A percentile compares a stretch with the other conserved stretches of the same genome.
Evolutionary conservation across 1,140 invertebrate genomes (phyloP).

Genomic region (Phymastichus coffea): DNA sequence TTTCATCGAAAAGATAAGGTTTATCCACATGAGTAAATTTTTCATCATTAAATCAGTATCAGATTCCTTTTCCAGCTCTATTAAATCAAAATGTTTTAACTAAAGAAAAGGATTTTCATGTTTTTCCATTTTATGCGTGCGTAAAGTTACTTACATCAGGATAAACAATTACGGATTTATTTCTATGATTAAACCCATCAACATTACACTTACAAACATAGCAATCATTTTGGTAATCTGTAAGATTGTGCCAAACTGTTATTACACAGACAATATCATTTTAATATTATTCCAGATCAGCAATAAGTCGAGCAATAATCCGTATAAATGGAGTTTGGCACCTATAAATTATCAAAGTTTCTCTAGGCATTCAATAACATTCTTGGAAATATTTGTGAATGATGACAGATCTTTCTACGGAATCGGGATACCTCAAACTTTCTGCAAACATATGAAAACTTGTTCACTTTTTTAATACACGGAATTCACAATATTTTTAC

Average conservation of each 20-base stretch:
- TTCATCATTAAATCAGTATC: no score
- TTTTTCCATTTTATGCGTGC: not conserved
- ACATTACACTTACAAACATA: conserved; percentile 36
- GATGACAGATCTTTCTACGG: no score
- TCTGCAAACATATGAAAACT: no score
- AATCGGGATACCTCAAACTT: no score
- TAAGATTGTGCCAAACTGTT: conserved; percentile 35
- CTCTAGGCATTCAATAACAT: conserved; percentile 25
- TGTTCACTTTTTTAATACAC: no score
- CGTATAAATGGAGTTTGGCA: conserved; percentile 18
- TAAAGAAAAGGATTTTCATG: no score
- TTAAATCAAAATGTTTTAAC: no score
- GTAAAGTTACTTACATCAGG: not conserved
- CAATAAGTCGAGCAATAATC: conserved; percentile 8
- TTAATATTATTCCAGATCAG: conserved; percentile 30
- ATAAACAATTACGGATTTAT: conserved; percentile 14
- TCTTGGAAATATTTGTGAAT: conserved; percentile 30
- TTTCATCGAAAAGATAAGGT: no score
- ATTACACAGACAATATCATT: conserved; percentile 34
- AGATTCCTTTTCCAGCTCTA: no score
- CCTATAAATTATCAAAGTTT: conserved; percentile 28
- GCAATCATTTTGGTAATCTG: conserved; percentile 34
- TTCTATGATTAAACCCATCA: conserved; percentile 33
- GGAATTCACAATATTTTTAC: no score
- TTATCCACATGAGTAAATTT: no score